Percentiles rank a stretch among this genome's conserved stretches.
phyloP scores from a whole-genome alignment of 2,888 invertebrate genomes.

The Cryptosula pallasiana region DNA sequence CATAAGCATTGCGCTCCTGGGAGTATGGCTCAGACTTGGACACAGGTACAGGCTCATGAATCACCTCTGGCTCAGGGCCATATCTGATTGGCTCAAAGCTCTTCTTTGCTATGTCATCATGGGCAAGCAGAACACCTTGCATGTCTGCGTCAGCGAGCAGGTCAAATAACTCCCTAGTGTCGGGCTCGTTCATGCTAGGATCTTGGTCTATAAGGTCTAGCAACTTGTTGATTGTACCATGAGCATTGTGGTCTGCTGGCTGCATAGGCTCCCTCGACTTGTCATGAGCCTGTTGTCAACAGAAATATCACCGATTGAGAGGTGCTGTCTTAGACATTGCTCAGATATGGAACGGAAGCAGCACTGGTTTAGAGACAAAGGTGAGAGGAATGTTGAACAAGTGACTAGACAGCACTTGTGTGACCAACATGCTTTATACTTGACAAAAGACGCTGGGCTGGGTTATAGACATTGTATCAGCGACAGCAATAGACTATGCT shows the following conservation, averaged over 20 bases:
- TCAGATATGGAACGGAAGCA: too few relatives aligned
- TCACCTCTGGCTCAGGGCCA: neutral
- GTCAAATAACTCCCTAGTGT: neutral
- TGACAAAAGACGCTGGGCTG: too few relatives aligned
- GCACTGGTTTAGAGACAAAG: too few relatives aligned
- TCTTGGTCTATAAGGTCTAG: slow-evolving; percentile 6
- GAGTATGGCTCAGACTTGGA: neutral
- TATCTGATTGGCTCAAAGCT: neutral
- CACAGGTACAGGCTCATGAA: neutral
- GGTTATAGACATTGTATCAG: too few relatives aligned
- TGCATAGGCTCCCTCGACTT: neutral
- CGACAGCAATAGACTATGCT: too few relatives aligned
- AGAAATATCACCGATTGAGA: too few relatives aligned
- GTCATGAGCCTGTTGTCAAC: slow-evolving; percentile 9
- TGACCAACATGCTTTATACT: too few relatives aligned
- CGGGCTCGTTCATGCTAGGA: slow-evolving; percentile 7
- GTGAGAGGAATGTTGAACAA: too few relatives aligned
- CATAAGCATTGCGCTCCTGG: neutral
- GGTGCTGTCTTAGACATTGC: too few relatives aligned
- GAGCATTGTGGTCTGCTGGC: slow-evolving; percentile 3
- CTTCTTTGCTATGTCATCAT: slow-evolving; percentile 13
- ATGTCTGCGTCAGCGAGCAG: slow-evolving; percentile 8
- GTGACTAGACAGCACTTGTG: too few relatives aligned
- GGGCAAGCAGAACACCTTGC: slow-evolving; percentile 6
- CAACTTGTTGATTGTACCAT: neutral